Conservation (phyloP, 1,140 invertebrate species). For the Sminthurinus signatus region DNA sequence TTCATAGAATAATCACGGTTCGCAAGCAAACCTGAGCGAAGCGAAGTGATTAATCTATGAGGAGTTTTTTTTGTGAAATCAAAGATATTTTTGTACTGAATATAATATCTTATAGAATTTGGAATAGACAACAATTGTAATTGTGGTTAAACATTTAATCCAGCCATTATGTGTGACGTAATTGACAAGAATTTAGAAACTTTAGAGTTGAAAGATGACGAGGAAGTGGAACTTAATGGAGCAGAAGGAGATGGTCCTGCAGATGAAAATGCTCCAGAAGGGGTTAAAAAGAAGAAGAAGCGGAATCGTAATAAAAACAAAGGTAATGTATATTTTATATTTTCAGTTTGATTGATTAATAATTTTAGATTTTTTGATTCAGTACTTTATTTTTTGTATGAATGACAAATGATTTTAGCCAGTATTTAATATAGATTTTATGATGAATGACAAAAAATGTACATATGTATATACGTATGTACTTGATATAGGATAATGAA, state of each 20-base stretch:
- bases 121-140: no score
- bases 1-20: no score
- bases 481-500: neutral
- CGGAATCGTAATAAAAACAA: constrained; percentile 50
- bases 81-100: no score
- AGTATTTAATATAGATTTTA: neutral
- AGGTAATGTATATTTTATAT: constrained; percentile 35
- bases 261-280: constrained; percentile 28
- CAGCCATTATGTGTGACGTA: no score
- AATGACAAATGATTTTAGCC: neutral
- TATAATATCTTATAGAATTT: no score
- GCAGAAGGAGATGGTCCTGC: neutral
- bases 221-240: no score
- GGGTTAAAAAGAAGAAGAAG: constrained; percentile 46
- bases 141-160: no score
- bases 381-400: neutral
- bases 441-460: neutral
- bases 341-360: neutral
- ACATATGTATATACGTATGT: neutral
- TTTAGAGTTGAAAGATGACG: no score
- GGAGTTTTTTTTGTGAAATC: no score
- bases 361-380: neutral
- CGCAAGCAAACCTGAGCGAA: no score
- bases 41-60: no score
- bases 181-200: no score